Evolutionary conservation across 2,888 invertebrate species (phyloP), one percentile per base, ranked within the genome.

Genomic region (Stramonita haemastoma): DNA sequence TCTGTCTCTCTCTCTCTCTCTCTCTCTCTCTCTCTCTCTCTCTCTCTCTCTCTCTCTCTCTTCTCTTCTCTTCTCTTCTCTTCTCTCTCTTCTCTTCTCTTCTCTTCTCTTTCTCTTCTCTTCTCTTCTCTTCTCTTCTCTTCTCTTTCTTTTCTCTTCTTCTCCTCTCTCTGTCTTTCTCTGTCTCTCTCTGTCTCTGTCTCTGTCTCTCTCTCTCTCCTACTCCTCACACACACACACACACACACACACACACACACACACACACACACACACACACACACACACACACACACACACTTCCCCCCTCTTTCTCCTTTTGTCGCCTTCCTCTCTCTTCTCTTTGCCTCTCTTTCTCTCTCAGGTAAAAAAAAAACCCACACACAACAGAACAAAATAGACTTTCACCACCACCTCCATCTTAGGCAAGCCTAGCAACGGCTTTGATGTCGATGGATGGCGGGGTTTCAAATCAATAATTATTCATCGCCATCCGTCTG

Each of bases 311-410:
- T 77, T 26, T 77, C n/a, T 77, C 73, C 26, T 26, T 77, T 26
- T 77, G 22, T 34, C 34, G 17, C 56, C 56, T 84, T 8, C 26
- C 56, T 46, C 83, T 56, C 83, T 56, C 56, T 11, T 77, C 77
- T 77, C 77, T 77, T n/a, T 77, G n/a, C n/a, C 77, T 77, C 77
- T 77, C 66, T 1, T 26, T 77, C 77, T 77, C 77, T 77, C 29
- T 46, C 46, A 46, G 46, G 46, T 46, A 46, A 8, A 46, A 46
- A 46, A 46, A 46, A 46, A 46, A 8, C n/a, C n/a, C n/a, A n/a
- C n/a, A n/a, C n/a, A n/a, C n/a, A n/a, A n/a, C n/a, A n/a, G n/a
- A n/a, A n/a, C n/a, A n/a, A n/a, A n/a, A n/a, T n/a, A n/a, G n/a
- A n/a, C 46, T 46, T 46, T 46, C 46, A 46, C 46, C 46, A 46